phyloP scores from a whole-genome alignment of 2,113 vertebrate genomes.

The Poeciliopsis occidentalis region DNA sequence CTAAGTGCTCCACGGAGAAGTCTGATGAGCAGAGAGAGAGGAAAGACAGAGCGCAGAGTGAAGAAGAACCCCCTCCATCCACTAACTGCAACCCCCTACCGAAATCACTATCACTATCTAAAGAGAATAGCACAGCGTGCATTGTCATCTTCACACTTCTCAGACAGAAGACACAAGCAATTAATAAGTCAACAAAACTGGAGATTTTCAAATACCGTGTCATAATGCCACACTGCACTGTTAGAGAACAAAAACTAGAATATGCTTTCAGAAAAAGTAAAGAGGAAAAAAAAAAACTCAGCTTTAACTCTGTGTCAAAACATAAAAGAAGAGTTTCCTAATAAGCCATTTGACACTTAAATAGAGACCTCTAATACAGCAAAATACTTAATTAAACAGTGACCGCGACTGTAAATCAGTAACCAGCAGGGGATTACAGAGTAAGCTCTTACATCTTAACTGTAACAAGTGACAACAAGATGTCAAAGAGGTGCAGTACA shows the following conservation, averaged over 20 bases:
- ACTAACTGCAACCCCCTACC: slow-evolving; percentile 38
- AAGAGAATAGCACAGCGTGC: slow-evolving; percentile 76
- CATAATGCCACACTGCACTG: slow-evolving; percentile 35
- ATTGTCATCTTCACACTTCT: slow-evolving; percentile 71
- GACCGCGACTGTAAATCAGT: slow-evolving; percentile 30
- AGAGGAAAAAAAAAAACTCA: slow-evolving; percentile 15
- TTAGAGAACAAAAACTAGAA: slow-evolving; percentile 48
- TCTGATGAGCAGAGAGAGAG: slow-evolving; percentile 66
- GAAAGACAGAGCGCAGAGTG: slow-evolving; percentile 20
- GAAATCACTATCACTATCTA: slow-evolving; percentile 63
- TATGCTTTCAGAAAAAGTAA: slow-evolving; percentile 37
- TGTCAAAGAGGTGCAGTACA: not conserved
- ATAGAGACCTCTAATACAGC: slow-evolving; percentile 51
- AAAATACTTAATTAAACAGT: slow-evolving; percentile 63
- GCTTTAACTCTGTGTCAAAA: slow-evolving; percentile 47
- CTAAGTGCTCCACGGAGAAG: slow-evolving; percentile 76
- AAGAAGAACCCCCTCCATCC: slow-evolving; percentile 52
- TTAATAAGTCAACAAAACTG: slow-evolving; percentile 80
- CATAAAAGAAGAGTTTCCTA: slow-evolving; percentile 42
- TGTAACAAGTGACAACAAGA: slow-evolving; percentile 44
- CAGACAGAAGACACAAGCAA: slow-evolving; percentile 73
- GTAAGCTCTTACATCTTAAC: slow-evolving; percentile 41
- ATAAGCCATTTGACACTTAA: slow-evolving; percentile 60
- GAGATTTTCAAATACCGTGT: slow-evolving; percentile 62
- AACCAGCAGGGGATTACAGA: slow-evolving; percentile 31